phyloP scores from a whole-genome alignment of 2,888 invertebrate species.

The Ischnura elegans region DNA sequence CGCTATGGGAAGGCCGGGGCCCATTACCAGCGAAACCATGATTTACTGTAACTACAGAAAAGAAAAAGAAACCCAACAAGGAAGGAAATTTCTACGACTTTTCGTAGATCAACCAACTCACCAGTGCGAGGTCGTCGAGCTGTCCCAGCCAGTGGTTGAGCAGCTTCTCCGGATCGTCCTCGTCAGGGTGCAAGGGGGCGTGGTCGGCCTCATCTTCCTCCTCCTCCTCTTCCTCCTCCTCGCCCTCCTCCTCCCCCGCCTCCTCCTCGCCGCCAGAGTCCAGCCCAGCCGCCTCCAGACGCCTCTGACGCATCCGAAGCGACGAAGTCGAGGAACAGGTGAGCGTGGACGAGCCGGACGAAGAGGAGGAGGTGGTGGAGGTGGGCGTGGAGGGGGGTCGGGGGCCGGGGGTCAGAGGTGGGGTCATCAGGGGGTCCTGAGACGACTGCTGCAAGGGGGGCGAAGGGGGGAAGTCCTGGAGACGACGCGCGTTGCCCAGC shows the following conservation, averaged over 20 bases:
- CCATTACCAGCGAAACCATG: too few relatives aligned
- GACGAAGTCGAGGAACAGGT: neutral
- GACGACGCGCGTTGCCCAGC: constrained; percentile 56
- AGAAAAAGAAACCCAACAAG: too few relatives aligned
- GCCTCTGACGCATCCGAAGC: neutral
- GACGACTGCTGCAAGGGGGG: neutral
- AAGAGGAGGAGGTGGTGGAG: constrained; percentile 47
- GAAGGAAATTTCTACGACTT: too few relatives aligned
- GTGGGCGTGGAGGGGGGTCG: constrained; percentile 37
- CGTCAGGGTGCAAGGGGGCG: constrained; percentile 74
- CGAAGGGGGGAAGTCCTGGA: constrained; percentile 21
- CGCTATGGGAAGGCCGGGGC: too few relatives aligned
- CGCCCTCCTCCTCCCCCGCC: constrained; percentile 5
- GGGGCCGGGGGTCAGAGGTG: constrained; percentile 31
- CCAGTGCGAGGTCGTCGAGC: constrained; percentile 86
- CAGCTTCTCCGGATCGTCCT: constrained; percentile 86
- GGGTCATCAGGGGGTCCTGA: constrained; percentile 28
- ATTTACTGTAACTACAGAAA: too few relatives aligned
- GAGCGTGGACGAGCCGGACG: constrained; percentile 29
- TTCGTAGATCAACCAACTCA: too few relatives aligned
- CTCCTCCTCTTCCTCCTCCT: constrained; percentile 43
- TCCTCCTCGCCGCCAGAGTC: constrained; percentile 11
- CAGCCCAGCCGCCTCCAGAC: constrained; percentile 11
- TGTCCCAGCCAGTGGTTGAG: constrained; percentile 90
- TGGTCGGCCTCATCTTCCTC: constrained; percentile 77